Evolutionary conservation across 2,797 vertebrate genomes (phyloP).

Genomic region (Cyclopterus lumpus): DNA sequence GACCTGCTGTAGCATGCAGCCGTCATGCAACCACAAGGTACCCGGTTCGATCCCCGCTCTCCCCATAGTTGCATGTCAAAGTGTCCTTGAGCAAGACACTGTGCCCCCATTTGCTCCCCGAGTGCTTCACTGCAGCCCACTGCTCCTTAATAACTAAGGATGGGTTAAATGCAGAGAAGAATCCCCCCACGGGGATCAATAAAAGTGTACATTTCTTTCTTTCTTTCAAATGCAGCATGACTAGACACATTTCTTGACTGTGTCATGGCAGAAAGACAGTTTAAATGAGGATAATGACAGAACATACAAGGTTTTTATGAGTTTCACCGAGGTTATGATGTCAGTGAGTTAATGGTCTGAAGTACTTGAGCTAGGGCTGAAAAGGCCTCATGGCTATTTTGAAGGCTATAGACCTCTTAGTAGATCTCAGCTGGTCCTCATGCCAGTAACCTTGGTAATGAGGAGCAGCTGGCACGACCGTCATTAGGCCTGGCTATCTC

Average conservation of each 20-base stretch:
- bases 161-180: no score
- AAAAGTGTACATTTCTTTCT: no score
- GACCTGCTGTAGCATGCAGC: conserved; percentile 29
- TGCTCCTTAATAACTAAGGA: no score
- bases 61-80: no score
- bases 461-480: conserved; percentile 69
- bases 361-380: no score
- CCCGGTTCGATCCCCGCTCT: no score
- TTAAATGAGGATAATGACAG: conserved; percentile 50
- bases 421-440: conserved; percentile 68
- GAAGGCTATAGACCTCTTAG: conserved; percentile 66
- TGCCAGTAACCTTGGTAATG: conserved; percentile 74
- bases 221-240: conserved; percentile 23
- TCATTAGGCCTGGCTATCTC: conserved; percentile 69
- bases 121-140: no score
- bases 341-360: no score
- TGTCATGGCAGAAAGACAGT: conserved; percentile 22
- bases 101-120: no score
- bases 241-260: conserved; percentile 26
- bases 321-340: conserved; percentile 49
- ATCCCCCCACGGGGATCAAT: no score
- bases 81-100: no score
- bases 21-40: conserved; percentile 19
- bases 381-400: conserved; percentile 62
- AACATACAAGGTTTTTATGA: conserved; percentile 43